Percentiles rank a stretch among this genome's conserved stretches.
Conservation (phyloP, 2,888 invertebrate species). For the Malachius bipustulatus region DNA sequence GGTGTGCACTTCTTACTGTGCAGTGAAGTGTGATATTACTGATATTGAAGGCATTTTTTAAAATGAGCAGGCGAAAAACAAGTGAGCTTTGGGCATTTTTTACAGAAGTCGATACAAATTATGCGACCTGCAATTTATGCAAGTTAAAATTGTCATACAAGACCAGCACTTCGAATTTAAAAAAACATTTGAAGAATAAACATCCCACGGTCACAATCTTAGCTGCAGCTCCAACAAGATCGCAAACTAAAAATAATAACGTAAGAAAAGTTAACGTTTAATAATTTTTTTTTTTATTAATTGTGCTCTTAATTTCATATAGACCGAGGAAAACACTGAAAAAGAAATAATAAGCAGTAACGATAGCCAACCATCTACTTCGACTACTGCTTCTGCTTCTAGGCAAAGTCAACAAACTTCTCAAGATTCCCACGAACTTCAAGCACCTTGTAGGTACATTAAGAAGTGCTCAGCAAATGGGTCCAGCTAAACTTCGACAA, state of each 20-base stretch:
- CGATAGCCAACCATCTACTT: neutral
- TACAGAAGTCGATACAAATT: neutral
- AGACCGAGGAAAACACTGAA: neutral
- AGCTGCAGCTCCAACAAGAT: too few species aligned
- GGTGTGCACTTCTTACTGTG: too few species aligned
- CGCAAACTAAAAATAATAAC: too few species aligned
- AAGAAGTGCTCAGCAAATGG: neutral
- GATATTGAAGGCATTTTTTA: too few species aligned
- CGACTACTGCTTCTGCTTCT: neutral
- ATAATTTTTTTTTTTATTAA: too few species aligned
- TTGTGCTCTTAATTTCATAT: too few species aligned
- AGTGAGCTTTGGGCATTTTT: conserved; percentile 4
- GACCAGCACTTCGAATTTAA: conserved; percentile 4
- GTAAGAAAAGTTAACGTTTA: too few species aligned
- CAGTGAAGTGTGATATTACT: too few species aligned
- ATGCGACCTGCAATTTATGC: conserved; percentile 4
- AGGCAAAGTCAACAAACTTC: neutral
- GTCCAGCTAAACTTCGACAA: neutral
- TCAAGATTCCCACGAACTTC: neutral
- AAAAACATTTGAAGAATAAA: conserved; percentile 2
- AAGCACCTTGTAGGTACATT: neutral
- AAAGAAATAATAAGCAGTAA: neutral
- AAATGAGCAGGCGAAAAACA: neutral
- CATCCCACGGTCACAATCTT: conserved; percentile 6
- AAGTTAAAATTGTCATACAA: conserved; percentile 3